Conservation (phyloP, 2,797 vertebrate genomes). For the Acipenser transmontanus region DNA sequence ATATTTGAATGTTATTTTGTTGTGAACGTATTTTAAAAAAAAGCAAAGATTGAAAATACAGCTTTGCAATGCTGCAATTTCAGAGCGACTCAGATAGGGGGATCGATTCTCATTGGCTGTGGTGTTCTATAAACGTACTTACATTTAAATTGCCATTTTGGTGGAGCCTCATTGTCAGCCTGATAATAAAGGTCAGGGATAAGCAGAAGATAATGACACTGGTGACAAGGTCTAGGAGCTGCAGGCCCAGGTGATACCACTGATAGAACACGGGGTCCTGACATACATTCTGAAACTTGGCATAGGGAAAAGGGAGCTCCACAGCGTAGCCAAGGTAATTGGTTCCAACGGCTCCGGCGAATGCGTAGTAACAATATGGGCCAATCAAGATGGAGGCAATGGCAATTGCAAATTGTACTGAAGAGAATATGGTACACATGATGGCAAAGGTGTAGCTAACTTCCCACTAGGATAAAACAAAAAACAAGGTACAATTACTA, state of each 20-base stretch:
- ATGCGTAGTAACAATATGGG: constrained; percentile 34
- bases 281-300: constrained; percentile 31
- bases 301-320: constrained; percentile 34
- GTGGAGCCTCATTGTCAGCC: constrained; percentile 30
- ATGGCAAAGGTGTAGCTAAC: constrained; percentile 34
- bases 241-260: constrained; percentile 33
- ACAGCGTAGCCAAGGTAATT: constrained; percentile 33
- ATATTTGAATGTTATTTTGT: too few species aligned
- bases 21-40: too few species aligned
- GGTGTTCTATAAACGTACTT: constrained; percentile 18
- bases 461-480: constrained; percentile 44
- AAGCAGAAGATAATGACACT: constrained; percentile 28
- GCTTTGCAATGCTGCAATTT: too few species aligned
- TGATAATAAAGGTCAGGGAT: constrained; percentile 23
- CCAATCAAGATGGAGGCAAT: constrained; percentile 40
- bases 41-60: too few species aligned
- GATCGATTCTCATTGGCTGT: neutral
- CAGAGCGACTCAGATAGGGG: too few species aligned
- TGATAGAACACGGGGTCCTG: constrained; percentile 22
- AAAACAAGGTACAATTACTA: neutral
- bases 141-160: constrained; percentile 21
- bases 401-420: constrained; percentile 40
- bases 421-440: constrained; percentile 29
- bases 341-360: constrained; percentile 37
- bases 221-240: constrained; percentile 17